phyloP scores from a whole-genome alignment of 2,888 invertebrate species.

The Ectemnius lituratus region DNA sequence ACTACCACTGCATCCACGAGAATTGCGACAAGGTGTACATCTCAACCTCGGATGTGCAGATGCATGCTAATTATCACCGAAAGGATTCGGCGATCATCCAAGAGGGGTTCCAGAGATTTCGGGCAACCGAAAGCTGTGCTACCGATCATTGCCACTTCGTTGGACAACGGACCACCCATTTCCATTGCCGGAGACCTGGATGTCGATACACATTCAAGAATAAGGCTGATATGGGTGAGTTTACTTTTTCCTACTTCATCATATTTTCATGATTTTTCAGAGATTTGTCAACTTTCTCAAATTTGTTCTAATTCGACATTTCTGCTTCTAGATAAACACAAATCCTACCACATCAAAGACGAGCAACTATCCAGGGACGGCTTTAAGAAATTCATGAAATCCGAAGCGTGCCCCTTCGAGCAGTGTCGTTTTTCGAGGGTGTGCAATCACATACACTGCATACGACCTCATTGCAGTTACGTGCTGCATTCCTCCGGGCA shows the following conservation, averaged over 20 bases:
- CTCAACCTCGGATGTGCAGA: constrained; percentile 98
- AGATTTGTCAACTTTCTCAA: background rate
- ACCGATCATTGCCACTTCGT: constrained; percentile 94
- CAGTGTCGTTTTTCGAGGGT: constrained; percentile 96
- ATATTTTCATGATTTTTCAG: background rate
- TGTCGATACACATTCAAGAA: constrained; percentile 99
- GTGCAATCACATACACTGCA: constrained; percentile 99
- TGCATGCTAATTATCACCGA: constrained; percentile 99
- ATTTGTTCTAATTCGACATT: background rate
- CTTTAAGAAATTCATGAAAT: constrained; percentile 99
- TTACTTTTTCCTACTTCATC: background rate
- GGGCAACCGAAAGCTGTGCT: constrained; percentile 97
- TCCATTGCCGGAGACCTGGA: constrained; percentile 94
- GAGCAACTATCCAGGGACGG: constrained; percentile 96
- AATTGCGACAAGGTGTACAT: constrained; percentile 97
- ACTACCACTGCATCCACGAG: constrained; percentile 98
- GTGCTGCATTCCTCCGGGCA: constrained; percentile 98
- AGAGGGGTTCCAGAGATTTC: constrained; percentile 97
- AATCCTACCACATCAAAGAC: constrained; percentile 98
- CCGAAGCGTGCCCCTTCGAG: constrained; percentile 94
- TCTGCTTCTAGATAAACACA: constrained; percentile 92
- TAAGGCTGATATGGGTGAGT: constrained; percentile 99
- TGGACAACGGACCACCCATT: constrained; percentile 97
- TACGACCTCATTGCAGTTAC: constrained; percentile 95
- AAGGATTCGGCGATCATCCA: constrained; percentile 98